Evolutionary conservation across 2,797 vertebrate species (phyloP).

Genomic region (Nyctalus aviator): DNA sequence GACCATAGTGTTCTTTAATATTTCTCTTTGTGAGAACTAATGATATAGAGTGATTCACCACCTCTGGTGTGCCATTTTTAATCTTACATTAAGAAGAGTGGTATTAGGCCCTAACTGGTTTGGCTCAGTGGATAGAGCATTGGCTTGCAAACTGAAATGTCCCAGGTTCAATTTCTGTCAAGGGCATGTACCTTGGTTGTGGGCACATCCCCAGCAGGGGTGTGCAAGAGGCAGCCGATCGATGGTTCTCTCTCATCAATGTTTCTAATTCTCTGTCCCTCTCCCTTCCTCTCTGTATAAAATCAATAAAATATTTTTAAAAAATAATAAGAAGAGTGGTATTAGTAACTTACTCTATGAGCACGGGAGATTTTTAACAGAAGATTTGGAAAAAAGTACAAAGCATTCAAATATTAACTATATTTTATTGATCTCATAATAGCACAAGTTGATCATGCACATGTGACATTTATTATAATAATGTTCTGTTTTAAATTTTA

Average conservation of each 20-base stretch:
- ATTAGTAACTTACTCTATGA: neutral
- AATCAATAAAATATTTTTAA: too few species aligned
- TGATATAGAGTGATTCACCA: neutral
- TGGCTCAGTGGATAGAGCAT: too few species aligned
- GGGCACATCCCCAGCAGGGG: too few species aligned
- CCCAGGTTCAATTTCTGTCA: too few species aligned
- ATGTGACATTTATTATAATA: neutral
- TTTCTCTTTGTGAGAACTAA: conserved; percentile 13
- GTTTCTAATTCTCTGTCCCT: too few species aligned
- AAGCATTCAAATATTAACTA: neutral
- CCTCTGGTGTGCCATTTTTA: conserved; percentile 26
- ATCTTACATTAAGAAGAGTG: neutral
- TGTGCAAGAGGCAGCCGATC: too few species aligned
- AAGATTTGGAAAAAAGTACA: neutral
- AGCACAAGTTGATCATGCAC: neutral
- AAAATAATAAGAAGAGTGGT: neutral
- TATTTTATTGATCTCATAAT: neutral
- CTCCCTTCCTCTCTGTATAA: too few species aligned
- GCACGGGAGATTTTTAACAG: neutral
- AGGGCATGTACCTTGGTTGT: too few species aligned
- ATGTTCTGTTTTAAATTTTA: conserved; percentile 11
- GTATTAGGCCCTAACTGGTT: neutral
- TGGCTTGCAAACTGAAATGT: too few species aligned
- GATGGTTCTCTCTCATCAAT: too few species aligned
- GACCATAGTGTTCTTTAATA: neutral